phyloP scores from a whole-genome alignment of 2,797 vertebrate genomes.

The Trachurus trachurus region DNA sequence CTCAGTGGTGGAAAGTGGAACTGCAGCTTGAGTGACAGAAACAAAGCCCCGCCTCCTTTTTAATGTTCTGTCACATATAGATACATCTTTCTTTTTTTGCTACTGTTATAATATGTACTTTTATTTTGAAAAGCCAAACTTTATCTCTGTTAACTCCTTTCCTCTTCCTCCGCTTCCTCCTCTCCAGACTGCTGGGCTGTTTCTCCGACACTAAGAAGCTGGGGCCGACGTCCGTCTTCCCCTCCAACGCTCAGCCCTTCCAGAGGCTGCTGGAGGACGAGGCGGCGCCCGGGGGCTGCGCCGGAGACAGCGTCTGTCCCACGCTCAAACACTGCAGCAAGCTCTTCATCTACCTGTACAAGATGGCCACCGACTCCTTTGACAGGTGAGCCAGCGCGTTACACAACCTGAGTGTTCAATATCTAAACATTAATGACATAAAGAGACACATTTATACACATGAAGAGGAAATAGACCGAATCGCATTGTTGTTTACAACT shows the following conservation, averaged over 20 bases:
- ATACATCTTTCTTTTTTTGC: too few species aligned
- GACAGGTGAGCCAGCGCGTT: slow-evolving; percentile 89
- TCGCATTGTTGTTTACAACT: too few species aligned
- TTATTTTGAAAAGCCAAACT: background rate
- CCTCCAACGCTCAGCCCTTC: slow-evolving; percentile 95
- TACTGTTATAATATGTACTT: background rate
- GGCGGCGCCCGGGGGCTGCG: slow-evolving; percentile 72
- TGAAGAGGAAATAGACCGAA: too few species aligned
- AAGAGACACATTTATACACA: too few species aligned
- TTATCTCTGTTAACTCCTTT: background rate
- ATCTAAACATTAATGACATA: too few species aligned
- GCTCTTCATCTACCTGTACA: slow-evolving; percentile 98
- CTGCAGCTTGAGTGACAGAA: too few species aligned
- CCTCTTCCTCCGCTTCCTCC: too few species aligned
- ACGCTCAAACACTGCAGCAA: slow-evolving; percentile 96
- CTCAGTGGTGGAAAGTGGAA: too few species aligned
- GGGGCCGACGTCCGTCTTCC: slow-evolving; percentile 88
- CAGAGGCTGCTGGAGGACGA: slow-evolving; percentile 96
- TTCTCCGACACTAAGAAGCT: slow-evolving; percentile 96
- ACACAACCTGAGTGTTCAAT: too few species aligned
- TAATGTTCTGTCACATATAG: too few species aligned
- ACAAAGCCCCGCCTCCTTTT: too few species aligned
- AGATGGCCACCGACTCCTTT: slow-evolving; percentile 98
- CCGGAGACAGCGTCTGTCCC: slow-evolving; percentile 91
- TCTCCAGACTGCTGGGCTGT: slow-evolving; percentile 92